Evolutionary conservation across 2,797 vertebrate genomes (phyloP).

Genomic region (Mus caroli): DNA sequence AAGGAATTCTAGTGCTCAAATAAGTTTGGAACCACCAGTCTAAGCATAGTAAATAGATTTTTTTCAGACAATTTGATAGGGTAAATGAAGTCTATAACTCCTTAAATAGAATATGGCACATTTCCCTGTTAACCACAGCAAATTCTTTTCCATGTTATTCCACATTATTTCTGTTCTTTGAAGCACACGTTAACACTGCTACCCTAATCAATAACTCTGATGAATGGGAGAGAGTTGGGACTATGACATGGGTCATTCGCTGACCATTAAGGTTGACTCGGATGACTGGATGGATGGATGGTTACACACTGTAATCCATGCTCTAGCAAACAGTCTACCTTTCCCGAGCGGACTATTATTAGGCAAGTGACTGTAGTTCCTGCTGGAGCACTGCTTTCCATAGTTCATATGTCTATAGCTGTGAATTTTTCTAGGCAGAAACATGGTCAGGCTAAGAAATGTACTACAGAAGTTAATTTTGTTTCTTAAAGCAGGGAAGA

Average conservation of each 20-base stretch:
- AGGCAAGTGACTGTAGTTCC: slow-evolving; percentile 54
- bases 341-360: slow-evolving; percentile 67
- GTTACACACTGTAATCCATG: slow-evolving; percentile 48
- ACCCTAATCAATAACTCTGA: slow-evolving; percentile 81
- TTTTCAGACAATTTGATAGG: slow-evolving; percentile 20
- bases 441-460: background rate
- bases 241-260: slow-evolving; percentile 75
- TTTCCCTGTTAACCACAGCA: slow-evolving; percentile 20
- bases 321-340: slow-evolving; percentile 20
- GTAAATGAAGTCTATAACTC: slow-evolving; percentile 49
- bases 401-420: slow-evolving; percentile 7
- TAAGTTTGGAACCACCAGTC: slow-evolving; percentile 22
- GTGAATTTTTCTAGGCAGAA: background rate
- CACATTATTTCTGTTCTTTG: slow-evolving; percentile 44
- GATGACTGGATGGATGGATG: slow-evolving; percentile 73
- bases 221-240: slow-evolving; percentile 53
- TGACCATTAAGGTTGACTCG: slow-evolving; percentile 70
- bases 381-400: slow-evolving; percentile 19
- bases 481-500: slow-evolving; percentile 14
- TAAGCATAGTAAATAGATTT: slow-evolving; percentile 2
- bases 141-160: background rate
- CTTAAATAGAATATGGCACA: background rate
- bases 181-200: slow-evolving; percentile 52
- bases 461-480: background rate
- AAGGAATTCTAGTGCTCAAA: slow-evolving; percentile 14